phyloP scores from a whole-genome alignment of 37 sponge, comb jelly and placozoan genomes.

The Eunapius fragilis region DNA sequence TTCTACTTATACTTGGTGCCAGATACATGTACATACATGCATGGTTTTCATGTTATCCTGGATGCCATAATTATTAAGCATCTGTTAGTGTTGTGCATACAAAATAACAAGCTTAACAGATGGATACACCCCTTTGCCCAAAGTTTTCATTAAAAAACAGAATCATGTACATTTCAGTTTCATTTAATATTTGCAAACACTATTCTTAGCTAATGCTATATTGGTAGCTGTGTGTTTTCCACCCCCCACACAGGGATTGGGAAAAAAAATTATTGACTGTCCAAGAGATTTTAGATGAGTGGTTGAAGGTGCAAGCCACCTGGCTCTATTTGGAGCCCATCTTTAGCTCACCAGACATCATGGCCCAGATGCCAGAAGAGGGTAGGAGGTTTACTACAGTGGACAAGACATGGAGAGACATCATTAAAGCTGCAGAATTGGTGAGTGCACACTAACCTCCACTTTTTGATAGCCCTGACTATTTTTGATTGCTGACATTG shows the following conservation, averaged over 20 bases:
- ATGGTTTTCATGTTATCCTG: too few relatives aligned
- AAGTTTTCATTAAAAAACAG: too few relatives aligned
- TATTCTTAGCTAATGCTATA: not conserved
- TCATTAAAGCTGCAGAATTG: constrained; percentile 85
- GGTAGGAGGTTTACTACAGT: constrained; percentile 93
- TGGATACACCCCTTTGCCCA: too few relatives aligned
- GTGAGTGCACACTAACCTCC: constrained; percentile 11
- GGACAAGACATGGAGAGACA: constrained; percentile 98
- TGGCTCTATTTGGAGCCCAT: constrained; percentile 99
- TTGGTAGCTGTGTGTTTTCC: not conserved
- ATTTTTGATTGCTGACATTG: too few relatives aligned
- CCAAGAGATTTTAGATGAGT: constrained; percentile 99
- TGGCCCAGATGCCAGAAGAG: constrained; percentile 99
- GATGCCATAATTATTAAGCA: not conserved
- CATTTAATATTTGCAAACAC: not conserved
- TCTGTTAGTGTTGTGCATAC: too few relatives aligned
- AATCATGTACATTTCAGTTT: too few relatives aligned
- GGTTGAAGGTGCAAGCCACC: constrained; percentile 99
- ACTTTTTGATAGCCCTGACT: not conserved
- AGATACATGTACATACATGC: too few relatives aligned
- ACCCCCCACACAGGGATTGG: constrained; percentile 75
- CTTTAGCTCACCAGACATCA: constrained; percentile 99
- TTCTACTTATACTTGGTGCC: too few relatives aligned
- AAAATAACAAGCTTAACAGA: too few relatives aligned
- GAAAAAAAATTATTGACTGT: constrained; percentile 91